Base-by-base conservation (phyloP, 1,140 invertebrate genomes). In the Paracyclopina nana region DNA sequence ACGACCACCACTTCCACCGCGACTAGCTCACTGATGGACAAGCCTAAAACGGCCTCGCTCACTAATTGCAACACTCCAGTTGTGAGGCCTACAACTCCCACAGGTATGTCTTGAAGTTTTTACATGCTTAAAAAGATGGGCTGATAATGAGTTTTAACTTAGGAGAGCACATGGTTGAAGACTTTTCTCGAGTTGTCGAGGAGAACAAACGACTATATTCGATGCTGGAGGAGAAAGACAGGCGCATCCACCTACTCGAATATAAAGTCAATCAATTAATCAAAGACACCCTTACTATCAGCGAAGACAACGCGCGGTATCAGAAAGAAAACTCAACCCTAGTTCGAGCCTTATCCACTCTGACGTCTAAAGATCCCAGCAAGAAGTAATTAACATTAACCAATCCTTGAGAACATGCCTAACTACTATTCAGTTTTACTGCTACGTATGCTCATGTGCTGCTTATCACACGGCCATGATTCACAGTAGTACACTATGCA, bases 141-240 rank as follows among this genome's bases (percentile, higher is more conserved):
- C n/a, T 38, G 14, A 4, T 6, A 45, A 2, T 16, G 12, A 49
- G 14, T 9, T 18, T 20, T n/a, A 14, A 14, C 14, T 45, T 48
- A 16, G 38, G 12, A 20, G 18, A 14, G 11, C n/a, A 22, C 6
- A 12, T 22, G 11, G 18, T 46, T 16, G 31, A 16, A 42, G 28
- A 20, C 12, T 18, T 9, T 48, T 48, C 18, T 20, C 25, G 12
- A 26, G 68, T 71, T 18, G 65, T 68, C 43, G 65, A 71, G 55
- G 72, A 75, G 52, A 75, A 74, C 51, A 62, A 64, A 30, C 64
- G 66, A 16, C 59, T 75, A 22, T 56, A 69, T 38, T 63, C 65
- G n/a, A 57, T 73, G 14, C 46, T 75, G 38, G 70, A 72, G 50
- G 66, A 69, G 42, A 68, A 70, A 50, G 72, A 75, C 52, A 64